Percentiles rank a stretch among this genome's conserved stretches.
Conservation (phyloP, 2,797 vertebrate species). For the Mergus octosetaceus region DNA sequence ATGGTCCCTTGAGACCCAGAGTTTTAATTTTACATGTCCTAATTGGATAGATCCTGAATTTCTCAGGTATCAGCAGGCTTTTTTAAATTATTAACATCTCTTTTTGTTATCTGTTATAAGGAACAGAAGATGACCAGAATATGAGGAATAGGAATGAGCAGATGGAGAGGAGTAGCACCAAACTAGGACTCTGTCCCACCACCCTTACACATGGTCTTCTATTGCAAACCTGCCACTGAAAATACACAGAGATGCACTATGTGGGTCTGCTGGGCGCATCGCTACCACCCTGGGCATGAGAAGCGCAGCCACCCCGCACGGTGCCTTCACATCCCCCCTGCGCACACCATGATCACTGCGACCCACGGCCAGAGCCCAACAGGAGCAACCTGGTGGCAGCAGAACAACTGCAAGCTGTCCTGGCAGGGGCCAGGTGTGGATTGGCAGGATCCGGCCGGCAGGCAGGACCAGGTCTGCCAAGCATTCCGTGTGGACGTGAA, state of each 20-base stretch:
- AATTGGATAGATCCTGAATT: background rate
- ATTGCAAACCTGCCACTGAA: background rate
- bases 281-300: background rate
- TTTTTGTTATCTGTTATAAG: background rate
- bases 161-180: background rate
- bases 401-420: background rate
- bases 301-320: accelerated
- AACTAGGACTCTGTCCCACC: background rate
- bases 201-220: background rate
- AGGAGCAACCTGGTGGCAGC: background rate
- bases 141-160: background rate
- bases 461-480: background rate
- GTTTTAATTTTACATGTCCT: background rate
- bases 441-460: background rate
- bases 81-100: background rate
- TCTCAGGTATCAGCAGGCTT: background rate
- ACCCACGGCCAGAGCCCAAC: background rate
- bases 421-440: background rate
- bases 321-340: background rate
- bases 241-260: background rate
- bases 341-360: background rate
- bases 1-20: background rate
- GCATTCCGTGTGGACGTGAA: background rate
- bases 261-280: accelerated
- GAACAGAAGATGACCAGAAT: background rate